A percentile compares a stretch with the other conserved stretches of the same genome.
These are phyloP conservation scores for Arion vulgaris DNA, from an alignment of 1,140 invertebrate species.

Conservation along the genomic window DNA sequence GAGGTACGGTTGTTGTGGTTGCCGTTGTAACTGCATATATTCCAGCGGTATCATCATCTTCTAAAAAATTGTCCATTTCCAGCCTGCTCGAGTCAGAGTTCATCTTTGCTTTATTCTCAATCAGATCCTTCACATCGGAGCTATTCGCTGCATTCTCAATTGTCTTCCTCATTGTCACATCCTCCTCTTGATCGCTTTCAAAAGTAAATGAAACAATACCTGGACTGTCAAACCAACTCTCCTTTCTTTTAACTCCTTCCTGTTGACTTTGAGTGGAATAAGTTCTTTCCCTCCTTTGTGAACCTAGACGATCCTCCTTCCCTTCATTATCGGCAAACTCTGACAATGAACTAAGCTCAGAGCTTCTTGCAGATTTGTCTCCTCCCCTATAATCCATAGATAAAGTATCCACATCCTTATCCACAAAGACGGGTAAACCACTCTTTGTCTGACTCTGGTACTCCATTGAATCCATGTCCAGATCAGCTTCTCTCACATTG, in stretches of 20 bases:
- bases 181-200: background rate
- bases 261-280: background rate
- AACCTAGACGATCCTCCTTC: background rate
- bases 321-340: background rate
- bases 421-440: background rate
- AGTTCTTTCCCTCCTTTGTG: background rate
- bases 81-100: background rate
- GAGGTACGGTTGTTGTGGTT: background rate
- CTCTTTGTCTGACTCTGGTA: background rate
- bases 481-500: background rate
- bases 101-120: background rate
- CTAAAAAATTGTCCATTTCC: background rate
- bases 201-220: background rate
- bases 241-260: background rate
- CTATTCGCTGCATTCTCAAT: background rate
- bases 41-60: background rate
- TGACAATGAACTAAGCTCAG: background rate
- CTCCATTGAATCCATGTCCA: background rate
- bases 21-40: background rate
- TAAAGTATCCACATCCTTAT: conserved; percentile 12
- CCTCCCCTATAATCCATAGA: background rate
- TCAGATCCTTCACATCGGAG: background rate
- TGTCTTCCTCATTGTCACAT: background rate
- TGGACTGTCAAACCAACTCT: background rate
- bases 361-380: background rate